Conservation (phyloP, 2,888 invertebrate species). For the Aromia moschata region DNA sequence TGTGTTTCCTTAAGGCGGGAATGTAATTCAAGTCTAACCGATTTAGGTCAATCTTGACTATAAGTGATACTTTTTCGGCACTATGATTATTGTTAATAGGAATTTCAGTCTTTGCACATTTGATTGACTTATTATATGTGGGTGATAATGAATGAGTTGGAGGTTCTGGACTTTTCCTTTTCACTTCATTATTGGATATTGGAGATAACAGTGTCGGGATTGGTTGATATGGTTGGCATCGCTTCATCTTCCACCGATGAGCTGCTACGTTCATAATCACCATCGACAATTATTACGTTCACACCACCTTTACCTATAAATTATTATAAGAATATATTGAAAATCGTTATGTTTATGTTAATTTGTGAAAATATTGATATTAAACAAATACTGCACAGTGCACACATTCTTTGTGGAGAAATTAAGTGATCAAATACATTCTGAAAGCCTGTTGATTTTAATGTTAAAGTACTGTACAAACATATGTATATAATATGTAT, state of each 20-base stretch:
- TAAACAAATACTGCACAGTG: too few relatives aligned
- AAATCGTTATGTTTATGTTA: too few relatives aligned
- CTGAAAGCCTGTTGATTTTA: too few relatives aligned
- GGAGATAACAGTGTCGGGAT: conserved; percentile 54
- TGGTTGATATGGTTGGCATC: conserved; percentile 50
- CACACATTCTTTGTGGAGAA: too few relatives aligned
- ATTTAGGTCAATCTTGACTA: conserved; percentile 54
- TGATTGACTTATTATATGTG: conserved; percentile 49
- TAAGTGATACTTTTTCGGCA: conserved; percentile 5
- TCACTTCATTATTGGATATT: conserved; percentile 48
- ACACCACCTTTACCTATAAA: conserved; percentile 76
- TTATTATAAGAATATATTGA: too few relatives aligned
- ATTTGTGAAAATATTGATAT: too few relatives aligned
- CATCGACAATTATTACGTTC: conserved; percentile 72
- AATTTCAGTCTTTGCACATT: conserved; percentile 60
- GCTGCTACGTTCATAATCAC: conserved; percentile 65
- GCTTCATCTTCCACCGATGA: conserved; percentile 61
- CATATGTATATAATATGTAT: too few relatives aligned
- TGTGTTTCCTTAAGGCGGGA: conserved; percentile 42
- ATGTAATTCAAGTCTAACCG: conserved; percentile 61
- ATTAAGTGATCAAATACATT: too few relatives aligned
- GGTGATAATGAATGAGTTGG: conserved; percentile 27
- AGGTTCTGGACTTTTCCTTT: conserved; percentile 24
- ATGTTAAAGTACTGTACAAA: too few relatives aligned
- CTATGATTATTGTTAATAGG: neutral